phyloP scores from a whole-genome alignment of 2,113 vertebrate species.

The Dasyornis broadbenti region DNA sequence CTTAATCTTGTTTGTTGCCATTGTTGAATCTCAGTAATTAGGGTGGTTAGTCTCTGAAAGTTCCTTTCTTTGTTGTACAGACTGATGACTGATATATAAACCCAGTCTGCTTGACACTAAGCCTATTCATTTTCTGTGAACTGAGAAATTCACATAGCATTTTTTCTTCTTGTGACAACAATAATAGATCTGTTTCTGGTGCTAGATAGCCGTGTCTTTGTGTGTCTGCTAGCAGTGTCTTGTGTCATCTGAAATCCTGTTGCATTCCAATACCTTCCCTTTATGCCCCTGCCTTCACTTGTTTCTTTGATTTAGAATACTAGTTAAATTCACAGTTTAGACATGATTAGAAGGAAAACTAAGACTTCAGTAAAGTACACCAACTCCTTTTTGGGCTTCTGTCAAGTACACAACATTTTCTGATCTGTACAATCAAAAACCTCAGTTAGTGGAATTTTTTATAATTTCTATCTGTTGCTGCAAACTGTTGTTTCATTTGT shows the following conservation, averaged over 20 bases:
- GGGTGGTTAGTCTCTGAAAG: background rate
- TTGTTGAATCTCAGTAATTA: background rate
- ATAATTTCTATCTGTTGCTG: background rate
- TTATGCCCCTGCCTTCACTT: background rate
- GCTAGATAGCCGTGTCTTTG: background rate
- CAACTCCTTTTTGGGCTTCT: background rate
- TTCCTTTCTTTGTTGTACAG: background rate
- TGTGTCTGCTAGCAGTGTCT: background rate
- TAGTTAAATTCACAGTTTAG: background rate
- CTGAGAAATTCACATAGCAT: background rate
- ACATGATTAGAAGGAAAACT: background rate
- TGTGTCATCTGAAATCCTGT: background rate
- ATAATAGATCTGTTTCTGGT: background rate
- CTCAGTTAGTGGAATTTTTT: background rate
- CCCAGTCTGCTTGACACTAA: background rate
- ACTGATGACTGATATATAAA: background rate
- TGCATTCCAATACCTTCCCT: background rate
- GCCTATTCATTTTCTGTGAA: background rate
- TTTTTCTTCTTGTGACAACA: background rate
- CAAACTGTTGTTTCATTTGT: background rate
- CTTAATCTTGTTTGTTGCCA: background rate
- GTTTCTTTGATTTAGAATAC: background rate
- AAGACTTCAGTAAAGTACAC: background rate
- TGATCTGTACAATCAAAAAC: background rate
- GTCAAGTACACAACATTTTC: background rate